Evolutionary conservation across 2,797 vertebrate species (phyloP).

Genomic region (Parambassis ranga): DNA sequence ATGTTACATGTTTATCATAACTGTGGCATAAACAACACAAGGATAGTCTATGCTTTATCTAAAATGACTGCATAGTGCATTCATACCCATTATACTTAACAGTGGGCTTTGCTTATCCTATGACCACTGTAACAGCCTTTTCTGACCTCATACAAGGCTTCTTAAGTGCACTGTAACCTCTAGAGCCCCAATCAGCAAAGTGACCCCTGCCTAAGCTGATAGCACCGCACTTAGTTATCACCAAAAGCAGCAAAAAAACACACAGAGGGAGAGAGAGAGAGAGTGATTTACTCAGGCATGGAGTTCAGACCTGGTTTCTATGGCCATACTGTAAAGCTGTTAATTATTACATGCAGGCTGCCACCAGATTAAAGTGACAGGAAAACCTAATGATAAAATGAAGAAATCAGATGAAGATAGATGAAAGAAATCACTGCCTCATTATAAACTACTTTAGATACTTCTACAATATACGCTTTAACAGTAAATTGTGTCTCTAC

Average conservation of each 20-base stretch:
- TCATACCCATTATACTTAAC: neutral
- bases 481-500: too few species aligned
- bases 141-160: neutral
- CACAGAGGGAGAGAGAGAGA: slow-evolving; percentile 23
- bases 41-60: slow-evolving; percentile 25
- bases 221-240: slow-evolving; percentile 45
- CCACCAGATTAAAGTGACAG: slow-evolving; percentile 17
- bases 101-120: too few species aligned
- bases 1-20: slow-evolving; percentile 15
- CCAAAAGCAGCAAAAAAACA: slow-evolving; percentile 45
- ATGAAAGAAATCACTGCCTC: neutral
- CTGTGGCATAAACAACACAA: neutral
- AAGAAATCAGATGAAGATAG: too few species aligned
- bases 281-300: slow-evolving; percentile 56
- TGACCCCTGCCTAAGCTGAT: slow-evolving; percentile 58
- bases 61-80: too few species aligned
- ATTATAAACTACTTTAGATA: neutral
- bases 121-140: too few species aligned
- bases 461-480: too few species aligned
- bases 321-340: slow-evolving; percentile 53
- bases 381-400: too few species aligned
- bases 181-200: slow-evolving; percentile 67
- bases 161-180: slow-evolving; percentile 24
- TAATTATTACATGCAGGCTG: slow-evolving; percentile 74
- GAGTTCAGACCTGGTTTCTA: slow-evolving; percentile 63